Base-by-base conservation (phyloP, 92 coral and sea anemone species). In the Hydrozoanthus gracilis region DNA sequence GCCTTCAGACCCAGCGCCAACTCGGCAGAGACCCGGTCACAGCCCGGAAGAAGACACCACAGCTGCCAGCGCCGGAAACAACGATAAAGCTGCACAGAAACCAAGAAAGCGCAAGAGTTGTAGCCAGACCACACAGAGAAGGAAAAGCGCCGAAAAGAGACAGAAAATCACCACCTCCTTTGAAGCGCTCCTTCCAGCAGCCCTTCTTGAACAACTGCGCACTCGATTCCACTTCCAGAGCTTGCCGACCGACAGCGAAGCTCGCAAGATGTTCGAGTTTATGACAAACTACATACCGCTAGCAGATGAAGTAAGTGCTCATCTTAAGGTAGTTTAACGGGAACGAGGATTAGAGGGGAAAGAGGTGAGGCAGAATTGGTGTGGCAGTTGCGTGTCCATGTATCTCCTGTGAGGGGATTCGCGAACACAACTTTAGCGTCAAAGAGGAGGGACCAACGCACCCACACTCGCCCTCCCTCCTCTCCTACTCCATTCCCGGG, bases 341-440 rank as follows among this genome's bases (percentile, higher is more conserved):
- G 74, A 70, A 70, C 74, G 74, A 70, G 74, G 74, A 70, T 70
- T 70, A n/a, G 74, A 70, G 65, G 65, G 65, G 65, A 58, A 58
- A 58, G 3, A 58, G 16, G 65, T 5, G 65, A 58, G 74, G 74
- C 51, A 70, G 14, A 70, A 70, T n/a, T 70, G 74, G 74, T 70
- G 74, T 70, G 74, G 74, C 74, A 44, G 74, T 39, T 27, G 48
- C 73, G 48, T 27, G 16, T 68, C 73, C 73, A 68, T 68, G 73
- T 68, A 68, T 68, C 73, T 68, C 73, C 48, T 11, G 73, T 68
- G 73, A 68, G 73, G 73, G 48, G 48, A 10, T 68, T 3, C 46
- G 72, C 72, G 72, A 67, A 13, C 72, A 67, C 72, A 67, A 67
- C 72, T 67, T 67, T 67, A 67, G 72, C 45, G 72, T 67, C 46